phyloP scores from a whole-genome alignment of 2,888 invertebrate species.

The Mycalesis mineus region DNA sequence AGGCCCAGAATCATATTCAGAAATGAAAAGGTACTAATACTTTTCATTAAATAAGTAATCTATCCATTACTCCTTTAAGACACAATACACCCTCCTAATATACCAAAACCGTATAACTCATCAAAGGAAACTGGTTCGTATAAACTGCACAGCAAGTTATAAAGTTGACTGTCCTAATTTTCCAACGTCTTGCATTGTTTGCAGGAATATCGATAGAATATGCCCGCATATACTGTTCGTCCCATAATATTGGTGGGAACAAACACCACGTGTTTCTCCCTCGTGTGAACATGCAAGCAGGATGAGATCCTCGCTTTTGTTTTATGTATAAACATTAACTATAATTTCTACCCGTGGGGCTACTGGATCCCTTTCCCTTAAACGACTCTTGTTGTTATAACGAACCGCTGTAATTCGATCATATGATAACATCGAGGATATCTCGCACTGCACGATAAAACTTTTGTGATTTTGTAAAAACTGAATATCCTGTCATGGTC shows the following conservation, averaged over 20 bases:
- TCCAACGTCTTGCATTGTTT: slow-evolving; percentile 7
- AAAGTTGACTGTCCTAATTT: neutral
- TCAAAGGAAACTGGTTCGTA: slow-evolving; percentile 1
- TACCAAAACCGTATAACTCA: neutral
- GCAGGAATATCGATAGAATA: slow-evolving; percentile 42
- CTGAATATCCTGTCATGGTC: too few species aligned
- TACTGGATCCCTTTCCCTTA: neutral
- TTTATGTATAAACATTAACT: slow-evolving; percentile 31
- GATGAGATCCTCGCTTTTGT: slow-evolving; percentile 42
- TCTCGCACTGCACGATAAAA: too few species aligned
- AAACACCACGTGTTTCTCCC: slow-evolving; percentile 55
- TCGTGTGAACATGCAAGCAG: slow-evolving; percentile 56
- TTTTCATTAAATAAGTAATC: slow-evolving; percentile 3
- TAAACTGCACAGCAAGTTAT: neutral
- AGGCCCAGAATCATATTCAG: too few species aligned
- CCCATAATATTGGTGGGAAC: slow-evolving; percentile 48
- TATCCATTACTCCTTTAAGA: slow-evolving; percentile 10
- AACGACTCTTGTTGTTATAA: neutral
- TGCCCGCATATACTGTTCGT: slow-evolving; percentile 52
- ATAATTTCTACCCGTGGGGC: slow-evolving; percentile 12
- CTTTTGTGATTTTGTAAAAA: too few species aligned
- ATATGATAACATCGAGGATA: too few species aligned
- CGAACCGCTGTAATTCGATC: too few species aligned
- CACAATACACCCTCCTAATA: neutral
- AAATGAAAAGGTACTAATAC: too few species aligned